Evolutionary conservation across 2,888 invertebrate species (phyloP).

Genomic region (Apocheima hispidaria): DNA sequence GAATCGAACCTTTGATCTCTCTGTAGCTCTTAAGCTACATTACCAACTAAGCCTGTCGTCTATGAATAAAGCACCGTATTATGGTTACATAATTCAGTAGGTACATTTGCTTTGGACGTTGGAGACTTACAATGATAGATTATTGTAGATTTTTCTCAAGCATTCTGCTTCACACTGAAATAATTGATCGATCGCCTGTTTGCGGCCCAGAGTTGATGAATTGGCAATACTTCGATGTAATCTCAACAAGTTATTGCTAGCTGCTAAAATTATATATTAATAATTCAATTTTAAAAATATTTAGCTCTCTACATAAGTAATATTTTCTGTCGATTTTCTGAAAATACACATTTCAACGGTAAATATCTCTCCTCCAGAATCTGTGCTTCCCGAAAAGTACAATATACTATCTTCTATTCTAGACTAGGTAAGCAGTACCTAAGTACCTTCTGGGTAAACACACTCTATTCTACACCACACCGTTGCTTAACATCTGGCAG

Average conservation of each 20-base stretch:
- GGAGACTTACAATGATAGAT: conserved; percentile 36
- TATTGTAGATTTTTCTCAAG: conserved; percentile 36
- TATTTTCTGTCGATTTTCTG: not conserved
- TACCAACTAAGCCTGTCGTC: too few species aligned
- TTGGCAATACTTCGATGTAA: conserved; percentile 40
- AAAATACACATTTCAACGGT: too few species aligned
- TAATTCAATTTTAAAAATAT: not conserved
- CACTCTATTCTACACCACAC: too few species aligned
- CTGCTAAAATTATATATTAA: conserved; percentile 32
- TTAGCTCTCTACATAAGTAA: not conserved
- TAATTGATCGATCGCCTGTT: conserved; percentile 46
- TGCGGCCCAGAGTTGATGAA: conserved; percentile 41
- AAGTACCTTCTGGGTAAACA: too few species aligned
- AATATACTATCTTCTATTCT: too few species aligned
- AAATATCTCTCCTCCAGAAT: too few species aligned
- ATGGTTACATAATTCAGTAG: not conserved
- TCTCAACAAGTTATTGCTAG: conserved; percentile 37
- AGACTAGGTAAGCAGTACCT: too few species aligned
- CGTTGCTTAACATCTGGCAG: too few species aligned
- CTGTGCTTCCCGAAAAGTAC: too few species aligned
- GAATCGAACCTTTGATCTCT: too few species aligned
- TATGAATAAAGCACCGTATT: not conserved
- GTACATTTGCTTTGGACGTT: conserved; percentile 1
- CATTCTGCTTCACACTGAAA: conserved; percentile 37
- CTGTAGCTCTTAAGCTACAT: too few species aligned